These are phyloP conservation scores for Thrips palmi DNA, from an alignment of 1,140 invertebrate species.

Conservation along the genomic window DNA sequence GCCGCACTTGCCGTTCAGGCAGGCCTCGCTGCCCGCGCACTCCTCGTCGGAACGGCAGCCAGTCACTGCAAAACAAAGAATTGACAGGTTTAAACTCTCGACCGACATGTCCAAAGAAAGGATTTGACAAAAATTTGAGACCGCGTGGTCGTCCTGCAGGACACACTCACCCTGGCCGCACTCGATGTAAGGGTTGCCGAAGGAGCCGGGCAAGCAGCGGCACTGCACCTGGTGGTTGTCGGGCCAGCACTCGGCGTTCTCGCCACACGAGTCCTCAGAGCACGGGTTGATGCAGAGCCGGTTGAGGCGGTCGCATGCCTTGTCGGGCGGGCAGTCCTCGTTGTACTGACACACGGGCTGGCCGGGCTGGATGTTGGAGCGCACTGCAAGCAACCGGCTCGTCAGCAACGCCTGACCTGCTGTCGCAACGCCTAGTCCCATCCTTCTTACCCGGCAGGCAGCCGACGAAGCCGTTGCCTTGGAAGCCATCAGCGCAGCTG, in stretches of 20 bases:
- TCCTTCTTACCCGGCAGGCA: constrained; percentile 62
- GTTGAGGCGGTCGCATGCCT: constrained; percentile 63
- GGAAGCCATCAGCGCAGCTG: constrained; percentile 62
- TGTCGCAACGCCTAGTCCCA: too few relatives aligned
- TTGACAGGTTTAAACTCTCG: too few relatives aligned
- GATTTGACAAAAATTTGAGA: too few relatives aligned
- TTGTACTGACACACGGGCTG: constrained; percentile 70
- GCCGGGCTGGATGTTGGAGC: constrained; percentile 35
- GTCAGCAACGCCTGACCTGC: too few relatives aligned
- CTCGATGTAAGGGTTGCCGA: constrained; percentile 59
- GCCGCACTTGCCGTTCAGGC: constrained; percentile 49
- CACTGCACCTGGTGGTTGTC: constrained; percentile 61
- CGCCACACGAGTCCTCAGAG: constrained; percentile 59
- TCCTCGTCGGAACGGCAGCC: constrained; percentile 49
- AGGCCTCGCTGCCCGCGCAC: constrained; percentile 46
- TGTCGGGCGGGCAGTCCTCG: constrained; percentile 66
- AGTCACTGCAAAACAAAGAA: constrained; percentile 27
- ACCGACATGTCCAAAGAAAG: too few relatives aligned
- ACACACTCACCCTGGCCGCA: constrained; percentile 37
- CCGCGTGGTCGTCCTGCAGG: not conserved
- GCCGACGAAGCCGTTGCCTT: constrained; percentile 66
- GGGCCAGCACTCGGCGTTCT: constrained; percentile 61
- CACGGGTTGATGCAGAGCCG: constrained; percentile 70
- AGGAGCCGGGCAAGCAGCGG: constrained; percentile 50
- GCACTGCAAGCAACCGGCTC: too few relatives aligned